These are phyloP conservation scores for Sebastes steindachneri DNA, from an alignment of 2,797 vertebrate species.

Conservation along the genomic window DNA sequence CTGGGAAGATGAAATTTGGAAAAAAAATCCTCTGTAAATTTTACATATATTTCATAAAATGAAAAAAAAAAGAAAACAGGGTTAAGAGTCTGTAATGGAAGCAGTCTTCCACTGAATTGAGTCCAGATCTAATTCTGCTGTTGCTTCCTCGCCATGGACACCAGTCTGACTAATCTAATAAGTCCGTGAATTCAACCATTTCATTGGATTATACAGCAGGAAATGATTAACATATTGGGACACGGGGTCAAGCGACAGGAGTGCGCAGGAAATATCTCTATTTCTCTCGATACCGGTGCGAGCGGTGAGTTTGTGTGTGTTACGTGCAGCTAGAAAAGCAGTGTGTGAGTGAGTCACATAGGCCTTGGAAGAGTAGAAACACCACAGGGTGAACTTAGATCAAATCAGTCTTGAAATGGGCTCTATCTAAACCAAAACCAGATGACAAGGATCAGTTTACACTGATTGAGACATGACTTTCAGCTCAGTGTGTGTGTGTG, in stretches of 20 bases:
- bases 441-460: conserved; percentile 74
- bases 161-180: conserved; percentile 70
- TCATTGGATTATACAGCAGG: conserved; percentile 78
- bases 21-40: not conserved
- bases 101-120: conserved; percentile 6
- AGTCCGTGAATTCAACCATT: conserved; percentile 55
- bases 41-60: not conserved
- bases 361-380: conserved; percentile 51
- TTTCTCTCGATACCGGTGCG: conserved; percentile 32
- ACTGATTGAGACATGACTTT: conserved; percentile 56
- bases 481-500: conserved; percentile 15
- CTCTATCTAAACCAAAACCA: conserved; percentile 71
- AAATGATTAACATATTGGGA: conserved; percentile 73
- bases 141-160: conserved; percentile 29
- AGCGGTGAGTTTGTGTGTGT: conserved; percentile 14
- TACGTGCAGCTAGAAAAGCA: conserved; percentile 34
- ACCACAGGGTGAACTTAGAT: conserved; percentile 65
- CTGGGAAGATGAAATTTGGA: not conserved
- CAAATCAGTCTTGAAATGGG: conserved; percentile 64
- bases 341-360: conserved; percentile 35
- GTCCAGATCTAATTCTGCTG: conserved; percentile 37
- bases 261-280: conserved; percentile 56
- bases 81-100: conserved; percentile 6
- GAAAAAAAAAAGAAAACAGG: not conserved
- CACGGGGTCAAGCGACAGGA: conserved; percentile 61